These are phyloP conservation scores for Drosophila ochracea DNA, from an alignment of 2,888 invertebrate genomes.

Conservation along the genomic window DNA sequence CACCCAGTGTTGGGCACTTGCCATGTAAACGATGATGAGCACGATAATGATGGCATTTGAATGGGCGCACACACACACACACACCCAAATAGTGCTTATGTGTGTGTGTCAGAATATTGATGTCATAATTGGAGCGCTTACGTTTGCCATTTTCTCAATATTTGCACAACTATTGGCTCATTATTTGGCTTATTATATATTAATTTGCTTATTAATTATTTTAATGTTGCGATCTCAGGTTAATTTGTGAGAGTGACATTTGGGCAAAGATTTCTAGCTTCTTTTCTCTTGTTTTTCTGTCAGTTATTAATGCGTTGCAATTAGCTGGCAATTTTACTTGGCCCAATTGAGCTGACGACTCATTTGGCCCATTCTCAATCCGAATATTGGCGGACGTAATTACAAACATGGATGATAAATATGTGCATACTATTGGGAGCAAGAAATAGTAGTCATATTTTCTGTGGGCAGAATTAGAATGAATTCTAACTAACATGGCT, in stretches of 20 bases:
- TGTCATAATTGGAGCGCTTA: constrained; percentile 51
- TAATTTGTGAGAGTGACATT: constrained; percentile 34
- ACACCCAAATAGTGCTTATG: neutral
- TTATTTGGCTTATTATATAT: constrained; percentile 72
- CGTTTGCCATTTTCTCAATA: constrained; percentile 57
- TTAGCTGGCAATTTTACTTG: constrained; percentile 41
- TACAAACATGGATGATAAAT: neutral
- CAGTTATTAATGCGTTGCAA: constrained; percentile 47
- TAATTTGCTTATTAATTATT: constrained; percentile 76
- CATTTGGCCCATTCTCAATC: constrained; percentile 10
- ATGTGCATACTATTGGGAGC: neutral
- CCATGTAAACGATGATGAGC: constrained; percentile 76
- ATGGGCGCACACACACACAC: constrained; percentile 50
- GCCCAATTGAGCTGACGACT: constrained; percentile 20
- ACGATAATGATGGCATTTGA: constrained; percentile 77
- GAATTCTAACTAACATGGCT: neutral
- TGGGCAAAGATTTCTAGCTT: constrained; percentile 14
- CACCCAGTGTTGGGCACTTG: constrained; percentile 53
- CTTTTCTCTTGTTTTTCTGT: neutral
- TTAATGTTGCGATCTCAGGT: constrained; percentile 38
- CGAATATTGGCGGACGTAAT: neutral
- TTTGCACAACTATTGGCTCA: constrained; percentile 72
- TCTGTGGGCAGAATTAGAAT: no score
- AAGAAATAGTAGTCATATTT: neutral
- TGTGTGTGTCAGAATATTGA: constrained; percentile 33